Base-by-base conservation (phyloP, 1,140 invertebrate species). In the Zaprionus taronus region DNA sequence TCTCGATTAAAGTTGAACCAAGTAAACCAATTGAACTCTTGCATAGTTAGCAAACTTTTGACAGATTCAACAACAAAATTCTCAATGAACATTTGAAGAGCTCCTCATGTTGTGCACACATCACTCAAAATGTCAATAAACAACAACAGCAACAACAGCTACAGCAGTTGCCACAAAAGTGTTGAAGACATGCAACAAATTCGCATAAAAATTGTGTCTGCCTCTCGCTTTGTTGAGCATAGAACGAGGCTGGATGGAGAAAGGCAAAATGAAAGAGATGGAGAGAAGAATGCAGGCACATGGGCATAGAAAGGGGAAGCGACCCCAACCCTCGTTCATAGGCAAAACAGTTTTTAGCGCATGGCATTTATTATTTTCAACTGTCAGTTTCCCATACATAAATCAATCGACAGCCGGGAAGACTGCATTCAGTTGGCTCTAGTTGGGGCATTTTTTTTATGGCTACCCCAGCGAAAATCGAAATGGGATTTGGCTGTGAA, bases 361-460 rank as follows among this genome's bases (percentile, higher is more conserved):
- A 72, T 73, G 41, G 28, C 20, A 79, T 89, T 80, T 90, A 84
- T 83, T 86, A 56, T 76, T 89, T 89, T 66, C 66, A 84, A 70
- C 80, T 81, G 84, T 77, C 78, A 89, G 69, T 84, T 84, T 60
- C 74, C 53, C 60, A 72, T 65, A 60, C 83, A 84, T 87, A 87
- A 84, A 89, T 89, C 84, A 89, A 65, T 79, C 64, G 28, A 47
- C 41, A 47, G 44, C 31, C 26, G 17, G 44, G n/a, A 6, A 17
- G n/a, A 61, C 31, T 49, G 44, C 34, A 20, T 17, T 22, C 17
- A 49, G 17, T 49, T 49, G 47, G 9, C 17, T 22, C 47, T 14
- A 51, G 47, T 51, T 20, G 17, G 44, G 20, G 17, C 17, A 20
- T 2, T 51, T 24, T 51, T 24, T 51, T 51, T 22, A 22, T 47